Evolutionary conservation across 2,797 vertebrate genomes (phyloP).

Genomic region (Catamblyrhynchus diadema): DNA sequence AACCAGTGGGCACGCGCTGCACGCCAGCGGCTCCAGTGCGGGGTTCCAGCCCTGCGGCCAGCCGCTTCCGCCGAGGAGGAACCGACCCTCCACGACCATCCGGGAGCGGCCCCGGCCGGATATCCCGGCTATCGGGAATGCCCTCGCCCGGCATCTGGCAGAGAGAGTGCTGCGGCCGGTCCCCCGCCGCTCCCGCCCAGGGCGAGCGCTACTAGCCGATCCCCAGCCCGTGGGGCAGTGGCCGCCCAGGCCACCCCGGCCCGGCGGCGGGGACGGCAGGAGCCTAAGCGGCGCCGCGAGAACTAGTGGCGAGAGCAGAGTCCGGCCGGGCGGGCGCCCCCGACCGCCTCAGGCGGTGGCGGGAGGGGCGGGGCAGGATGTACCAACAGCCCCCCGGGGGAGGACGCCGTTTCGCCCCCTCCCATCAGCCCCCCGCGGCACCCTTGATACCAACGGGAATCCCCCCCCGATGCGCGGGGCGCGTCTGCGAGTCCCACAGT

Average conservation of each 20-base stretch:
- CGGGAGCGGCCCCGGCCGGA: not conserved
- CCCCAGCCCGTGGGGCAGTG: not conserved
- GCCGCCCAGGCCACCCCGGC: not conserved
- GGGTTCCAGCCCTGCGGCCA: not conserved
- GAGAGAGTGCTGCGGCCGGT: not conserved
- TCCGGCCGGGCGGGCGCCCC: not conserved
- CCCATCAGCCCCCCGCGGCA: not conserved
- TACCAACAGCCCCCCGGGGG: slow-evolving; percentile 34
- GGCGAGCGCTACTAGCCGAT: not conserved
- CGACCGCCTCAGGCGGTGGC: not conserved
- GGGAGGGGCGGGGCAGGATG: not conserved
- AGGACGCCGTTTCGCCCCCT: not conserved
- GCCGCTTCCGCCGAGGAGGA: not conserved
- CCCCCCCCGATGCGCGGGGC: fast-evolving
- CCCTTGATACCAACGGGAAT: not conserved
- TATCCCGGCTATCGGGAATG: not conserved
- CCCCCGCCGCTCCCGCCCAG: too few species aligned
- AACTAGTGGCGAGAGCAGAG: fast-evolving
- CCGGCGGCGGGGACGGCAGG: fast-evolving
- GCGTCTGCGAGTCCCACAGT: not conserved
- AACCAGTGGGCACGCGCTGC: not conserved
- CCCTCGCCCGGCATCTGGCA: not conserved
- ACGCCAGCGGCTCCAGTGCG: not conserved
- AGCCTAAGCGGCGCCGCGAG: fast-evolving
- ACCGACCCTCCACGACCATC: too few species aligned